Conservation (phyloP, 1,140 invertebrate genomes). For the Protaetia brevitarsis region DNA sequence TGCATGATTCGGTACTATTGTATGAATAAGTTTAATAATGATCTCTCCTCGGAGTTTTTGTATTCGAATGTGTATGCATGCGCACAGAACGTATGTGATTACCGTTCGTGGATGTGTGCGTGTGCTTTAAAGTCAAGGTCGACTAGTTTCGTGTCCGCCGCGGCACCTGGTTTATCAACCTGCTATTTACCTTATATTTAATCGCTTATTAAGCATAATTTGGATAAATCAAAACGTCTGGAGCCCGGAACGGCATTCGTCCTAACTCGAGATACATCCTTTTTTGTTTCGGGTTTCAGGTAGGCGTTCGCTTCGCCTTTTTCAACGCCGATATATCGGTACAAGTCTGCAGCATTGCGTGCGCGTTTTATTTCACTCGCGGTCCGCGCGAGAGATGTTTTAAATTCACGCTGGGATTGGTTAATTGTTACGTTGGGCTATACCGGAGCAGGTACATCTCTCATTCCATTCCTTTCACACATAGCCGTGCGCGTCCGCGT, state of each 20-base stretch:
- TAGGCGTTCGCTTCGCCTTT: not conserved
- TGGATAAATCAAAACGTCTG: slow-evolving; percentile 29
- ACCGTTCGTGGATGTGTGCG: not conserved
- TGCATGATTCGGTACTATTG: not conserved
- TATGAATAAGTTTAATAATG: slow-evolving; percentile 1
- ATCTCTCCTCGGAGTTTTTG: not conserved
- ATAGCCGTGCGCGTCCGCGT: not conserved
- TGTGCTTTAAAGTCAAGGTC: slow-evolving; percentile 27
- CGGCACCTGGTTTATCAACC: slow-evolving; percentile 29
- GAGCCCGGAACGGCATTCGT: not conserved
- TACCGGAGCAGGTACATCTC: not conserved
- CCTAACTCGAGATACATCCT: not conserved
- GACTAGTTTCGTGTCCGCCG: slow-evolving; percentile 16
- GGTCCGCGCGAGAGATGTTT: not conserved
- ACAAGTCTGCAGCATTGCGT: not conserved
- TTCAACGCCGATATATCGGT: not conserved
- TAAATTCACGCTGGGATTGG: slow-evolving; percentile 8
- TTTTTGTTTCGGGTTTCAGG: slow-evolving; percentile 7
- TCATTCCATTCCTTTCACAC: too few species aligned
- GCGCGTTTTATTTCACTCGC: not conserved
- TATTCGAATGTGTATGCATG: not conserved
- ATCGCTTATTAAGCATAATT: slow-evolving; percentile 30
- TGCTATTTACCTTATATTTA: slow-evolving; percentile 29
- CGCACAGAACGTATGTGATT: too few species aligned
- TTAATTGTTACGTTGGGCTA: slow-evolving; percentile 8